Evolutionary conservation across 2,888 invertebrate genomes (phyloP).

Genomic region (Eristalinus sepulchralis): DNA sequence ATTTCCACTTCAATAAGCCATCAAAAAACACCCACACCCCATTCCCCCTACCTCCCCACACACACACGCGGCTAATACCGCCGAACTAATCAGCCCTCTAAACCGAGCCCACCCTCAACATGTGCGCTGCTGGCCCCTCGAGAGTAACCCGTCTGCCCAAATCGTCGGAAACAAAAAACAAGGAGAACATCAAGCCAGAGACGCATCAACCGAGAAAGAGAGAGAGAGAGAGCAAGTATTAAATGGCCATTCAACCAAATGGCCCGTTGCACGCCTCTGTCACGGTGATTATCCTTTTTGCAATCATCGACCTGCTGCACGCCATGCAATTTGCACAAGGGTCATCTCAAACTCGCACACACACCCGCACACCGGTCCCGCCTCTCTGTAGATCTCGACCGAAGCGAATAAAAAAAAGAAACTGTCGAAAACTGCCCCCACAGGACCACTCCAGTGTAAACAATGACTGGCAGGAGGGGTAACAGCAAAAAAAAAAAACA

Average conservation of each 20-base stretch:
- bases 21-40: constrained; percentile 34
- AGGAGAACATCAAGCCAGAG: neutral
- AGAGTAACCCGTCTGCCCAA: neutral
- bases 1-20: constrained; percentile 65
- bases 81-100: constrained; percentile 67
- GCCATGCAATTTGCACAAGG: constrained; percentile 61
- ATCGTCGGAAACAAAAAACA: constrained; percentile 19
- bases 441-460: constrained; percentile 57
- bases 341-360: constrained; percentile 17
- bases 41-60: neutral
- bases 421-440: constrained; percentile 34
- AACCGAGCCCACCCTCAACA: constrained; percentile 1
- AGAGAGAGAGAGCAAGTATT: constrained; percentile 24
- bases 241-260: constrained; percentile 68
- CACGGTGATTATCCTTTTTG: constrained; percentile 70
- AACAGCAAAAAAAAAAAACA: neutral
- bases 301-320: constrained; percentile 69
- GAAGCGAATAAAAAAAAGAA: neutral
- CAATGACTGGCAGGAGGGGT: neutral
- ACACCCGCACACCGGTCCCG: too few relatives aligned
- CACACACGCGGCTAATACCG: constrained; percentile 35
- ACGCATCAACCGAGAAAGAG: neutral
- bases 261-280: constrained; percentile 62
- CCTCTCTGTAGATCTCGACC: neutral
- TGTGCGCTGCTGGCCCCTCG: neutral